Evolutionary conservation across 37 sponge, comb jelly and placozoan species (phyloP).

Genomic region (Amphimedon queenslandica): DNA sequence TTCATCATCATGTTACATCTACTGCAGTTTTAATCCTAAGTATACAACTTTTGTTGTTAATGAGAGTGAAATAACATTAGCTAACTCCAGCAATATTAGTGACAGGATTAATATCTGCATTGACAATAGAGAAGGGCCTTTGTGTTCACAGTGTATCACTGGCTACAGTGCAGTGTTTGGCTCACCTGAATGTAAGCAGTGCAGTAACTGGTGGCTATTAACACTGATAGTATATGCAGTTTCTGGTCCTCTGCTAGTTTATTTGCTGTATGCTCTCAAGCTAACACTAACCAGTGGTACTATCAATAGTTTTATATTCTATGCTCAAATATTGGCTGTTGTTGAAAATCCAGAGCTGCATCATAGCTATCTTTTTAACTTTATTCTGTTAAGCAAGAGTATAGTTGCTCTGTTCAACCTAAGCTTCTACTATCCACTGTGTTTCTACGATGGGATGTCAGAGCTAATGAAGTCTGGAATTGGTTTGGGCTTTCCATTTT

Average conservation of each 20-base stretch:
- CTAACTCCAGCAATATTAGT: no score
- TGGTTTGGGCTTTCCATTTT: slow-evolving; percentile 35
- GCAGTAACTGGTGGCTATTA: no score
- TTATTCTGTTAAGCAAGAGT: neutral
- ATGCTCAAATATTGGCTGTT: slow-evolving; percentile 34
- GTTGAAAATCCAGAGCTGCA: neutral
- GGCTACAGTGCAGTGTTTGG: neutral
- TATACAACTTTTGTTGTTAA: no score
- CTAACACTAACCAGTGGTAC: slow-evolving; percentile 7
- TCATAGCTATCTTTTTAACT: neutral
- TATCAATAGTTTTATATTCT: slow-evolving; percentile 35
- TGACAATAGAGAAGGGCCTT: neutral
- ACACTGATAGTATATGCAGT: slow-evolving; percentile 4
- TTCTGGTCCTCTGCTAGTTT: neutral
- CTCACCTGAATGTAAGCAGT: slow-evolving; percentile 1
- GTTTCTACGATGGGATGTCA: slow-evolving; percentile 44
- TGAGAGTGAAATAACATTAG: no score
- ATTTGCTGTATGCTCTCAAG: no score
- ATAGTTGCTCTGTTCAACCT: slow-evolving; percentile 21
- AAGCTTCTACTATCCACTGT: slow-evolving; percentile 2
- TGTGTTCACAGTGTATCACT: no score
- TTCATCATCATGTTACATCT: no score
- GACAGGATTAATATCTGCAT: no score
- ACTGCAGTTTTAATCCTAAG: no score
- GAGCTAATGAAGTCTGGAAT: slow-evolving; percentile 26